Percentiles rank a stretch among this genome's conserved stretches.
These are phyloP conservation scores for Eupithecia dodoneata DNA, from an alignment of 2,888 invertebrate species.

Conservation along the genomic window DNA sequence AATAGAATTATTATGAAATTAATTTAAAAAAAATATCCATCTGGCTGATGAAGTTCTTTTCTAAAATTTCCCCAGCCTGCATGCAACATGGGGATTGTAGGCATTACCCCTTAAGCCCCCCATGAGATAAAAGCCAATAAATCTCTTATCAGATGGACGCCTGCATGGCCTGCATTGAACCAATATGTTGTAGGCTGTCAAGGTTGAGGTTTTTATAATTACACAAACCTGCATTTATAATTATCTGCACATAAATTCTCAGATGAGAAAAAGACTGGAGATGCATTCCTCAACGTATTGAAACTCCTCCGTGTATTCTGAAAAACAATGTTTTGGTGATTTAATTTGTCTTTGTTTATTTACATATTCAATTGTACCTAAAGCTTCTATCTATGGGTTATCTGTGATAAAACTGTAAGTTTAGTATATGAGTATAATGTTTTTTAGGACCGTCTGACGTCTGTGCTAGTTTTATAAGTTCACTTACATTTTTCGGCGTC, in stretches of 20 bases:
- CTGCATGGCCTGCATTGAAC: too few species aligned
- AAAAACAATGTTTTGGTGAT: conserved; percentile 37
- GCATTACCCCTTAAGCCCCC: too few species aligned
- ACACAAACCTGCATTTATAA: conserved; percentile 70
- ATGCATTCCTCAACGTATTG: conserved; percentile 61
- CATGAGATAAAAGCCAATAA: too few species aligned
- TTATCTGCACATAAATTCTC: conserved; percentile 58
- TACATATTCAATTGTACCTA: neutral
- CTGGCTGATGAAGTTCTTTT: too few species aligned
- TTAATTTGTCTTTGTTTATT: conserved; percentile 8
- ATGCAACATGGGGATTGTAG: too few species aligned
- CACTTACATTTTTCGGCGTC: conserved; percentile 76
- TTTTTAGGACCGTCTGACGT: neutral
- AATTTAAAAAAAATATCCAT: neutral
- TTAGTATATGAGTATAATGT: neutral
- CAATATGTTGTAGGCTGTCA: too few species aligned
- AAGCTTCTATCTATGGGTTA: neutral
- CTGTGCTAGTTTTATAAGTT: conserved; percentile 6
- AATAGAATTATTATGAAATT: conserved; percentile 30
- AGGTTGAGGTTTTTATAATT: neutral
- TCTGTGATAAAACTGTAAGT: neutral
- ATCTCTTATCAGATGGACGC: too few species aligned
- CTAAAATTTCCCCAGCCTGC: too few species aligned
- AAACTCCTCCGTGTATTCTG: conserved; percentile 61
- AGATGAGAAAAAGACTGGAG: conserved; percentile 64